Base-by-base conservation (phyloP, 2,888 invertebrate species). In the Criorhina ranunculi region DNA sequence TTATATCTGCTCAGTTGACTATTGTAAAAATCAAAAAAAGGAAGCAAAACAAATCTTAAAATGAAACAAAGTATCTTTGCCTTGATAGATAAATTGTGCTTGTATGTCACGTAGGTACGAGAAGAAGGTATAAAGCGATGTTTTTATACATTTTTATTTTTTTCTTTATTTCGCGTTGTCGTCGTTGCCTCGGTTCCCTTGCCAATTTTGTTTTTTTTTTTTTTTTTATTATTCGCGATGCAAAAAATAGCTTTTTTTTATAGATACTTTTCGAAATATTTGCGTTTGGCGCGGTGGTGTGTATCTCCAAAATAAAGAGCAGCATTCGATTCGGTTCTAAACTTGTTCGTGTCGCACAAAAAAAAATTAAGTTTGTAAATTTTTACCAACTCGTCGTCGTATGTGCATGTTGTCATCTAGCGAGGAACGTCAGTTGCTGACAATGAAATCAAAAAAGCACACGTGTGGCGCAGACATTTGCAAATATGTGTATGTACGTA, bases 1-100 rank as follows among this genome's bases (percentile, higher is more conserved):
- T 69, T 62, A 46, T 79, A 31, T 62, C 35, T 78, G 62, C 66
- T 72, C 64, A 82, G 24, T 24, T 69, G 73, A 64, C 57, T 75
- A 79, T 73, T 64, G 72, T 80, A 70, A 57, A 24, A 46, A 70
- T 29, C 12, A 49, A 67, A 73, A n/a, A 64, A 64, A 35, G 51
- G 35, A 73, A 60, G 12, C 53, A 55, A 73, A 31, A 19, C 46
- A 62, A 46, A 51, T 24, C 11, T 31, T 33, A 60, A 37, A 46
- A 53, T 33, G 60, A 78, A 42, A 44, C 60, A 67, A 57, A 69
- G 70, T 76, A 70, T 81, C 81, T 85, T 85, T 80, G 76, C 85
- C 76, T 80, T 80, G 80, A 85, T 85, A 85, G 85, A 85, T 85
- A 80, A 79, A 85, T 85, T 85, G 80, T 85, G 80, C 75, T 85